Conservation (phyloP, 1,140 invertebrate species). For the Drosophila dunni region DNA sequence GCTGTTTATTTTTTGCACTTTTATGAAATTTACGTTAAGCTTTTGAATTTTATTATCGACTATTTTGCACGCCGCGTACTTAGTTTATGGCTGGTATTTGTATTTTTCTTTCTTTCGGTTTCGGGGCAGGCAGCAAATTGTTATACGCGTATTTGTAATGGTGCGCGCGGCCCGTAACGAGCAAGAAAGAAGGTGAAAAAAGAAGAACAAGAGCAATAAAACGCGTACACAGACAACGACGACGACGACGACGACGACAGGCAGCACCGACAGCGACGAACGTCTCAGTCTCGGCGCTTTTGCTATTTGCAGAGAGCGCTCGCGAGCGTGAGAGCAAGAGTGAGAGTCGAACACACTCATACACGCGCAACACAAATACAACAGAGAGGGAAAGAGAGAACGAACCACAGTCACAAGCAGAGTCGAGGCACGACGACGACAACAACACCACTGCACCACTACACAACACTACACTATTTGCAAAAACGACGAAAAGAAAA, state of each 20-base stretch:
- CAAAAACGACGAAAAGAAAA: constrained; percentile 64
- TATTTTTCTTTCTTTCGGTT: constrained; percentile 51
- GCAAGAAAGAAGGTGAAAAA: constrained; percentile 77
- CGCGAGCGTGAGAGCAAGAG: constrained; percentile 30
- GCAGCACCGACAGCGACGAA: constrained; percentile 41
- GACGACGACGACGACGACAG: constrained; percentile 34
- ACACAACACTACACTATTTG: constrained; percentile 61
- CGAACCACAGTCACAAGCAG: constrained; percentile 19
- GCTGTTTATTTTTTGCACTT: constrained; percentile 54
- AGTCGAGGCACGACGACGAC: constrained; percentile 39
- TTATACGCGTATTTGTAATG: constrained; percentile 78
- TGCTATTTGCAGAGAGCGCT: constrained; percentile 45
- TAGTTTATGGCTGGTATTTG: constrained; percentile 58
- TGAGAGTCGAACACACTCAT: constrained; percentile 38
- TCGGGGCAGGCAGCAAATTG: constrained; percentile 61
- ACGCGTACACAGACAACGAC: constrained; percentile 51
- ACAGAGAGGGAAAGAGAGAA: constrained; percentile 30
- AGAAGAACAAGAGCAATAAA: constrained; percentile 65
- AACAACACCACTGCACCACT: constrained; percentile 48
- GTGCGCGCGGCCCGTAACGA: constrained; percentile 62
- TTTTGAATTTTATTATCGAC: constrained; percentile 44
- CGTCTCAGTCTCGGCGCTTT: constrained; percentile 49
- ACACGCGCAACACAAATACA: constrained; percentile 25
- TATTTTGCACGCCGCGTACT: constrained; percentile 58
- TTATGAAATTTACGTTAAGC: constrained; percentile 35